Conservation (phyloP, 2,888 invertebrate genomes). For the Drosophila merina region DNA sequence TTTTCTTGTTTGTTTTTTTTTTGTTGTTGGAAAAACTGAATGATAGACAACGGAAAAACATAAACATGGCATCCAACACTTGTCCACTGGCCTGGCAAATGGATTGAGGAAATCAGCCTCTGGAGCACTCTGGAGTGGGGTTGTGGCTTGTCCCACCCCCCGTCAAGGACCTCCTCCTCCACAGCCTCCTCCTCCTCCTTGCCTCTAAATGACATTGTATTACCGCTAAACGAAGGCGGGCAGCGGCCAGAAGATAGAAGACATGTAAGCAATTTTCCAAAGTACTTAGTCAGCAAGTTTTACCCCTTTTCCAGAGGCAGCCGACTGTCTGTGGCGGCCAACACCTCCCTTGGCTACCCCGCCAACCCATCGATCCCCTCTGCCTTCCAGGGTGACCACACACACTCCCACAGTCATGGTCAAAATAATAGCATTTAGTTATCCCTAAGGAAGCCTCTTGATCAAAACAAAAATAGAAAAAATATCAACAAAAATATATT, state of each 20-base stretch:
- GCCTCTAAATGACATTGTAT: conserved; percentile 74
- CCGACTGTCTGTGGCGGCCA: background rate
- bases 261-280: conserved; percentile 78
- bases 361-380: background rate
- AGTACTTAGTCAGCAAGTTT: conserved; percentile 80
- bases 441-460: no score
- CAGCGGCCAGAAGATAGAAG: conserved; percentile 50
- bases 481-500: no score
- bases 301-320: conserved; percentile 49
- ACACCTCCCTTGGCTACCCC: background rate
- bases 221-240: conserved; percentile 66
- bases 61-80: conserved; percentile 77
- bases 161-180: conserved; percentile 37
- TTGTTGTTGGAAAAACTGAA: conserved; percentile 45
- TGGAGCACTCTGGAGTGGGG: background rate
- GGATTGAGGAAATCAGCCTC: conserved; percentile 18
- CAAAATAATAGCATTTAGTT: background rate
- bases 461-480: background rate
- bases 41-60: conserved; percentile 68
- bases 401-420: background rate
- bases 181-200: conserved; percentile 20
- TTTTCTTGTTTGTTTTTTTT: conserved; percentile 4
- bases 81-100: conserved; percentile 60
- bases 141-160: background rate
- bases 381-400: conserved; percentile 1